Base-by-base conservation (phyloP, 92 coral and sea anemone genomes). In the Porites divaricata region DNA sequence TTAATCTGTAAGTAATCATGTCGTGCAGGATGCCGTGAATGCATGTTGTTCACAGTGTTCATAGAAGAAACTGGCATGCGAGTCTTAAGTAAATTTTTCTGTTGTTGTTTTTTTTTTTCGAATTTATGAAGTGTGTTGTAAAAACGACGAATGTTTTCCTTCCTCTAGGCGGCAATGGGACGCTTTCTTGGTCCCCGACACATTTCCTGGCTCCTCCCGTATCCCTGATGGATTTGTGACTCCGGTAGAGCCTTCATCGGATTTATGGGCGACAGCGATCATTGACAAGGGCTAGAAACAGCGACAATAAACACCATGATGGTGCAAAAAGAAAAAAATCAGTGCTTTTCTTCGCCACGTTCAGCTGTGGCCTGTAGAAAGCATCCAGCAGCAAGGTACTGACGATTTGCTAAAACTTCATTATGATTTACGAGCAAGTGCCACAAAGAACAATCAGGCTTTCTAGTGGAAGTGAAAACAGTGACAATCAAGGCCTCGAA, bases 101-200 rank as follows among this genome's bases (percentile, higher is more conserved):
- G 2, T 8, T 54, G 56, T 4, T 12, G 2, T 13, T 54, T 9
- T 11, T 14, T 49, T 19, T 48, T 77, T 20, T 6, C 20, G 10
- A 48, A 50, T 77, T 8, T 1, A 17, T 14, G 20, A 7, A 2
- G 15, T 4, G 20, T 9, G 23, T 41, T 16, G 12, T 58, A 57
- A 59, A 52, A 45, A 8, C 15, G 9, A 41, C 14, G 28, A 22
- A 4, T 49, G 68, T 23, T 20, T 53, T 58, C 45, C 22, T 58
- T 35, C 63, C 5, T 70, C 11, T 81, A 95, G 98, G 83, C 92
- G 93, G 53, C 95, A 93, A 19, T 95, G 99, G 99, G 96, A 96
- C 64, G 77, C 90, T 63, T 96, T 82, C 70, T 81, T 92, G 20
- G 98, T 88, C 15, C 96, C 95, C 9, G 94, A 78, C 22, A 45